Evolutionary conservation across 2,113 vertebrate genomes (phyloP), one percentile per base, ranked within the genome.

Genomic region (Orcinus orca): DNA sequence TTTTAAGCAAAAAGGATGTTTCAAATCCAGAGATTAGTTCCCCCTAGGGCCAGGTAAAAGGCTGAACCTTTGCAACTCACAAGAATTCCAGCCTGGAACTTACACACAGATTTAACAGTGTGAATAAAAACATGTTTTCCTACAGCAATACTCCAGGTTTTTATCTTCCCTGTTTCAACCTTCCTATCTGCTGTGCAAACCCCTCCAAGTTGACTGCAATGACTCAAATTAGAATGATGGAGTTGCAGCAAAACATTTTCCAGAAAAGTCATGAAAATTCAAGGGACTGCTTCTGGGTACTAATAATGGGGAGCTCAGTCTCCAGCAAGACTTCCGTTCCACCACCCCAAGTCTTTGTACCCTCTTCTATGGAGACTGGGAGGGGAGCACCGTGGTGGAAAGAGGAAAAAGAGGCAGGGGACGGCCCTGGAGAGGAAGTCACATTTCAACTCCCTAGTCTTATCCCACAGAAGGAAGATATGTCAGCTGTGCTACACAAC

Each of bases 1-100:
- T 94, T 95, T 96, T 88, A 97, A 92, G 88, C 84, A 95, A 96
- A 96, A 97, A 97, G 41, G 65, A 97, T 79, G 41, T 93, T 90
- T 67, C 31, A 74, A 93, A 96, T 67, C 84, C 71, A 93, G n/a
- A 97, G 47, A 92, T 77, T 77, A 74, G 73, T 91, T 84, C 62
- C 68, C 47, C 25, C 67, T 53, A 73, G 13, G 38, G 84, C 89
- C 90, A 94, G 73, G 71, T 90, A 96, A 96, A 96, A 97, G 55
- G 53, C 31, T 96, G 65, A 85, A 90, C 31, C 60, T 92, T 95
- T 88, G 26, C 41, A 95, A 87, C 14, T 44, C 90, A 26, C 50
- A 96, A 90, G 83, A 79, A 96, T 84, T 90, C 87, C 70, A 94
- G 53, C 44, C 14, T 50, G 36, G 41, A 70, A 36, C n/a, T 71